These are phyloP conservation scores for Thysanoteuthis rhombus DNA, from an alignment of 2,888 invertebrate genomes.

Conservation along the genomic window DNA sequence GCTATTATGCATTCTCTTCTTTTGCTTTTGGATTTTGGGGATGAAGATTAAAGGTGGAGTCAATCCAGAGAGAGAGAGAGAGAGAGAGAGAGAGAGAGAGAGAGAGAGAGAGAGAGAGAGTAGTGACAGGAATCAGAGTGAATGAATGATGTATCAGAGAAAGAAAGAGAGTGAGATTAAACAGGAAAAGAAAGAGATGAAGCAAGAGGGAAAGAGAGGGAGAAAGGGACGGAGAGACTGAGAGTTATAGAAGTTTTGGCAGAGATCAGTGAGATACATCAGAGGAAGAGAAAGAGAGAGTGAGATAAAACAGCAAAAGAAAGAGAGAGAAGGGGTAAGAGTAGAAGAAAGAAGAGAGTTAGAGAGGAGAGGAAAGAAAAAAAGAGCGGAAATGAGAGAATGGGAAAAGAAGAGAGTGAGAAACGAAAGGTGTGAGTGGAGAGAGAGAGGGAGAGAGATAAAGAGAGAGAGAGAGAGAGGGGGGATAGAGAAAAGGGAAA, in stretches of 20 bases:
- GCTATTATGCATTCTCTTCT: no score
- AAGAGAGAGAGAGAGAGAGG: neutral
- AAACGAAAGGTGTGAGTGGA: neutral
- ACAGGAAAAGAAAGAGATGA: no score
- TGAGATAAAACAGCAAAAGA: neutral
- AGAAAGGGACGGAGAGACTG: no score
- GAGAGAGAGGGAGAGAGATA: neutral
- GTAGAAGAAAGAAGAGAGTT: neutral
- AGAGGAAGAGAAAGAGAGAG: no score
- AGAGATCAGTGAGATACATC: no score
- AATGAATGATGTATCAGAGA: no score
- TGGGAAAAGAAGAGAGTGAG: no score
- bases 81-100: neutral
- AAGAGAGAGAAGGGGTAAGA: rapidly evolving
- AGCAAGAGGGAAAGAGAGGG: neutral
- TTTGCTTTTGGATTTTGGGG: neutral
- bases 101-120: neutral
- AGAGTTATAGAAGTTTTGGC: no score
- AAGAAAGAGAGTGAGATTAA: neutral
- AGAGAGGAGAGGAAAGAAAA: neutral
- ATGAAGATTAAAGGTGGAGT: neutral
- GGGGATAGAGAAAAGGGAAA: neutral
- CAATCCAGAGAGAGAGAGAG: neutral
- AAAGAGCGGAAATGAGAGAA: neutral
- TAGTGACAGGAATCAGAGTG: no score